Base-by-base conservation (phyloP, 2,888 invertebrate species). In the Andrena dorsata region DNA sequence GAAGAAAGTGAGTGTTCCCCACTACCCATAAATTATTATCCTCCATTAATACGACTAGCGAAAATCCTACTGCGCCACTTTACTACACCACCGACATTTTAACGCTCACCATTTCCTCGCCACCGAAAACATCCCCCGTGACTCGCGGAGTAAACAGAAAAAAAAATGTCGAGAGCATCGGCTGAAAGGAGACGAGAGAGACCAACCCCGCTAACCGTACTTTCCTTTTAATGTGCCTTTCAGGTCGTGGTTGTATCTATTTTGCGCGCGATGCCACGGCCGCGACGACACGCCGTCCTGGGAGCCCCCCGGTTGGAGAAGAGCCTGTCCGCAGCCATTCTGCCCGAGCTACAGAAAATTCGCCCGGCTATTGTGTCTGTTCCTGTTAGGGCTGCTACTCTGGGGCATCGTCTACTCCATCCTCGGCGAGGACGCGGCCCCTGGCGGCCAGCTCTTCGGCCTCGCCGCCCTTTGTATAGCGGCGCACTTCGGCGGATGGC, bases 331-430 rank as follows among this genome's bases (percentile, higher is more conserved):
- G 0, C 97, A 97, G 90, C 98, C 98, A 26, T 95, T 98, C 92
- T 98, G 98, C 91, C 98, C 98, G 30, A 96, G 97, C 0, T 97
- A 97, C 94, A 95, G 98, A 85, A 97, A 97, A 92, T 96, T 97
- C 92, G 97, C 97, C n/a, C 96, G 98, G 89, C 95, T 97, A 23
- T 83, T 97, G 82, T 96, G 97, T 70, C 95, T 98, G 72, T 94
- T 97, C 86, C 93, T 97, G 70, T 96, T 98, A 91, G 97, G 97
- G 76, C 89, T 97, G 41, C 94, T 98, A 83, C 94, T 96, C 60
- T 98, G 98, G 98, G 96, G 97, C 82, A 95, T 97, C 64, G 95
- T 97, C 80, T 97, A 96, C 94, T 95, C 97, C 71, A 95, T 98
- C 76, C 95, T 98, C 89, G 97, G 97, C 23, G 94, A 96, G 10